Percentiles rank a stretch among this genome's conserved stretches.
Conservation (phyloP, 2,113 vertebrate genomes). For the Calidris pugnax region DNA sequence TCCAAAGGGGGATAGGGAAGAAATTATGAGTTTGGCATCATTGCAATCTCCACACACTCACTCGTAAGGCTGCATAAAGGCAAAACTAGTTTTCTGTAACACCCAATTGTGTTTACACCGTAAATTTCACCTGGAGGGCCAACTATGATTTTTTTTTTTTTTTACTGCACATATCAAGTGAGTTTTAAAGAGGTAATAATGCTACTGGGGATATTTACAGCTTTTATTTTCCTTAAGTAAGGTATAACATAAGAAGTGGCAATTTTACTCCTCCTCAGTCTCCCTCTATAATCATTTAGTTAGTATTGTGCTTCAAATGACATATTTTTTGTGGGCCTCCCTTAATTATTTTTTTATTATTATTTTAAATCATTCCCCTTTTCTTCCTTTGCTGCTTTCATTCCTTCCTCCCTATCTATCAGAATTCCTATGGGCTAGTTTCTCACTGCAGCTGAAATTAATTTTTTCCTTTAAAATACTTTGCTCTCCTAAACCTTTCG, state of each 20-base stretch:
- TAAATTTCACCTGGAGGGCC: not conserved
- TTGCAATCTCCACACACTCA: not conserved
- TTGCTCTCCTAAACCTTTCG: not conserved
- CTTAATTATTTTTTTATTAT: not conserved
- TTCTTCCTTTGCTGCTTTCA: not conserved
- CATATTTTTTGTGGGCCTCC: not conserved
- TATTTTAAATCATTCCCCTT: not conserved
- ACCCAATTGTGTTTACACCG: not conserved
- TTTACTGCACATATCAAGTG: not conserved
- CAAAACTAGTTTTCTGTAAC: not conserved
- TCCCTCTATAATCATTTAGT: not conserved
- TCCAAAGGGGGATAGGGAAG: not conserved
- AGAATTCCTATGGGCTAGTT: not conserved
- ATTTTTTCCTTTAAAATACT: not conserved
- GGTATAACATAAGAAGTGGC: not conserved
- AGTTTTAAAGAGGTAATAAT: not conserved
- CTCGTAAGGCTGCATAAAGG: not conserved
- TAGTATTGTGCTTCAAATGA: not conserved
- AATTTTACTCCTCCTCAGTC: not conserved
- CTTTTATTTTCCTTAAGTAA: not conserved
- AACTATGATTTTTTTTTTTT: too few relatives aligned
- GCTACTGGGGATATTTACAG: not conserved
- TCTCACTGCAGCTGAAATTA: not conserved
- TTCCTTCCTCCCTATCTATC: not conserved
- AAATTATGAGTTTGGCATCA: not conserved